These are phyloP conservation scores for Temnothorax nylanderi DNA, from an alignment of 1,140 invertebrate genomes.

Conservation along the genomic window DNA sequence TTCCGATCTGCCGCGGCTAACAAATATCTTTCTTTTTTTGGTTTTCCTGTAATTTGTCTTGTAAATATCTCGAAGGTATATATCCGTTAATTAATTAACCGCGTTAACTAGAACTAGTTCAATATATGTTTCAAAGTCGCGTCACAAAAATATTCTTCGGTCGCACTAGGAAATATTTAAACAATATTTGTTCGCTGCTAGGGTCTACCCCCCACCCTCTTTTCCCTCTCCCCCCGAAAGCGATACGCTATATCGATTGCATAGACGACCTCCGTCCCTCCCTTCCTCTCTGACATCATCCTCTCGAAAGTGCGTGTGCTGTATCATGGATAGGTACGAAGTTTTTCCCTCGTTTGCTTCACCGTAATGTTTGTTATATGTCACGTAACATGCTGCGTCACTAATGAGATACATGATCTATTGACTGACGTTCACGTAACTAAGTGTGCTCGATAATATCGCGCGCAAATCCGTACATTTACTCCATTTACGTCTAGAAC, in stretches of 20 bases:
- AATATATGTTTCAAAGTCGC: slow-evolving; percentile 48
- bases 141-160: slow-evolving; percentile 60
- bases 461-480: slow-evolving; percentile 40
- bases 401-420: slow-evolving; percentile 56
- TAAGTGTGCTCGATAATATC: slow-evolving; percentile 53
- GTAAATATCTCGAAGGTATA: slow-evolving; percentile 58
- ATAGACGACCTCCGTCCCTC: slow-evolving; percentile 18
- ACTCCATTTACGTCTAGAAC: slow-evolving; percentile 39
- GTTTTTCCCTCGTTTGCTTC: slow-evolving; percentile 28
- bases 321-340: not conserved
- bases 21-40: slow-evolving; percentile 19
- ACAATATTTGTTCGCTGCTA: slow-evolving; percentile 58
- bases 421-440: slow-evolving; percentile 59
- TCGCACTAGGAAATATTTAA: slow-evolving; percentile 60
- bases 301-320: not conserved
- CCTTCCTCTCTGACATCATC: not conserved
- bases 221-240: not conserved
- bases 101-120: slow-evolving; percentile 45
- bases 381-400: slow-evolving; percentile 27
- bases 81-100: slow-evolving; percentile 42
- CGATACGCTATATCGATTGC: slow-evolving; percentile 35
- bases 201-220: not conserved
- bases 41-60: slow-evolving; percentile 41
- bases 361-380: slow-evolving; percentile 31
- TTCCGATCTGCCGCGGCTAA: slow-evolving; percentile 17